Percentiles rank a stretch among this genome's conserved stretches.
phyloP scores from a whole-genome alignment of 1,140 invertebrate species.

The Heliothis virescens region DNA sequence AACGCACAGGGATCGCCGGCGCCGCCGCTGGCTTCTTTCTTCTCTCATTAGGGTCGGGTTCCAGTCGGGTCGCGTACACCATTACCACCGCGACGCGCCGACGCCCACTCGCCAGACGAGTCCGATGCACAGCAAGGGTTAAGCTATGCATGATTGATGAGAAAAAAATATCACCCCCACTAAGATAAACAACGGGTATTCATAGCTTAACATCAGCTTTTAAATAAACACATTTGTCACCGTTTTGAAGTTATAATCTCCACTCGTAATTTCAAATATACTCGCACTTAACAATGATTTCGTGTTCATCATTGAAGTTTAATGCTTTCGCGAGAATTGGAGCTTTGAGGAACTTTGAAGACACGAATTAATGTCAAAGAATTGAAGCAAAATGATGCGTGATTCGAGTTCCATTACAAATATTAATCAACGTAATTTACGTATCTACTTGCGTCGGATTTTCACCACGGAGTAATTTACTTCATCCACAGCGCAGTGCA shows the following conservation, averaged over 20 bases:
- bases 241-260: neutral
- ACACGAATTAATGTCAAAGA: conserved; percentile 6
- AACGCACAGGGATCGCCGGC: conserved; percentile 3
- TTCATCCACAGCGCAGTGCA: neutral
- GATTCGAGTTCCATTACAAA: neutral
- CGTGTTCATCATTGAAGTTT: conserved; percentile 37
- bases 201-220: neutral
- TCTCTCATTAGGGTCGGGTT: conserved; percentile 59
- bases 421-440: neutral
- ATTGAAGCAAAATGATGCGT: conserved; percentile 13
- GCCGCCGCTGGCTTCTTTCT: conserved; percentile 32
- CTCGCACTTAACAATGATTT: conserved; percentile 22
- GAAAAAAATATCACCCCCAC: neutral
- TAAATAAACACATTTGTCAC: neutral
- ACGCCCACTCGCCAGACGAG: conserved; percentile 49
- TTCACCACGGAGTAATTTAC: too few relatives aligned
- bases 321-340: neutral
- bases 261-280: neutral
- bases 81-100: conserved; percentile 59
- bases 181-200: neutral
- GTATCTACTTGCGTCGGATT: too few relatives aligned
- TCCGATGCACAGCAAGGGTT: conserved; percentile 10
- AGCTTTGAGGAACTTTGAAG: neutral
- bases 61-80: conserved; percentile 59
- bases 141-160: conserved; percentile 15